Evolutionary conservation across 2,113 vertebrate genomes (phyloP).

Genomic region (Pristiophorus japonicus): DNA sequence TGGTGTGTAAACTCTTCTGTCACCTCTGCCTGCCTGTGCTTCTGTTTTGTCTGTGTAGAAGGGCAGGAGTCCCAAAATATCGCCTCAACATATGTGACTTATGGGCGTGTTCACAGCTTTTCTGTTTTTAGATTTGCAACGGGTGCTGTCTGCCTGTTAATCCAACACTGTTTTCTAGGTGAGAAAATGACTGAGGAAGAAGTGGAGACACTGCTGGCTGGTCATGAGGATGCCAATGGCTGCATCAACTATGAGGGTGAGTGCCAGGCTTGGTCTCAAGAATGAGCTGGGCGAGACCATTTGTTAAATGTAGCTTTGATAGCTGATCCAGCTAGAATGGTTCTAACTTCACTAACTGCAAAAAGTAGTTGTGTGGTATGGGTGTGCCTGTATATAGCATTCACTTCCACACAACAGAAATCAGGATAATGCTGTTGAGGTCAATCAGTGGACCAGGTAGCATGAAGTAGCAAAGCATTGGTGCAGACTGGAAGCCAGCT

Average conservation of each 20-base stretch:
- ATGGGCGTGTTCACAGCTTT: no score
- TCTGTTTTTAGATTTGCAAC: no score
- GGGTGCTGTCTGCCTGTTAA: no score
- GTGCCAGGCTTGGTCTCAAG: background rate
- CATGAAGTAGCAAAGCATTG: background rate
- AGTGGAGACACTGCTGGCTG: slow-evolving; percentile 79
- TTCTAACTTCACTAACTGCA: background rate
- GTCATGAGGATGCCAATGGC: slow-evolving; percentile 89
- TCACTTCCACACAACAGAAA: background rate
- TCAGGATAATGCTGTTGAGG: no score
- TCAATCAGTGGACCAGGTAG: no score
- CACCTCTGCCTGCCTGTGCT: no score
- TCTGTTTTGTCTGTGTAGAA: no score
- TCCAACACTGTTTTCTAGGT: slow-evolving; percentile 63
- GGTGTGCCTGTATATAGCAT: background rate
- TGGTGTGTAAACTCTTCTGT: no score
- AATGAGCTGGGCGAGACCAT: background rate
- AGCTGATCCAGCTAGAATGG: background rate
- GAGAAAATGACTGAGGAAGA: slow-evolving; percentile 94
- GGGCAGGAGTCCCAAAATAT: no score
- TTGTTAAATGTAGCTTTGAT: background rate
- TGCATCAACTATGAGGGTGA: slow-evolving; percentile 95
- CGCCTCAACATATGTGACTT: no score
- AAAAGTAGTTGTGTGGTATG: background rate
- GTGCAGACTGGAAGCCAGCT: background rate